These are phyloP conservation scores for Kryptolebias marmoratus DNA, from an alignment of 2,113 vertebrate genomes.

Conservation along the genomic window DNA sequence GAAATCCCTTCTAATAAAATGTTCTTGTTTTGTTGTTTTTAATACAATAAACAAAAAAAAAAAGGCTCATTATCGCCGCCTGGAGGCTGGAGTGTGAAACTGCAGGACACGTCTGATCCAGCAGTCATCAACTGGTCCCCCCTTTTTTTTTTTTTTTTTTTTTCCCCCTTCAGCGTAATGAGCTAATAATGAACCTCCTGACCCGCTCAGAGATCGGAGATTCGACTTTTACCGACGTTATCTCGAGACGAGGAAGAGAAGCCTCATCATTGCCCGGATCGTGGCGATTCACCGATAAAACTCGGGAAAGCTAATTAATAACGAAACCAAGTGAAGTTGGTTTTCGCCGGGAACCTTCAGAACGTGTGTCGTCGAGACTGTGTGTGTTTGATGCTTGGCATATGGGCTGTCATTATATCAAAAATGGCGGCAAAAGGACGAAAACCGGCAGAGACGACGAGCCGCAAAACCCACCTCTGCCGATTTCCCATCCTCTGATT, in stretches of 20 bases:
- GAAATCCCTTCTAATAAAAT: too few species aligned
- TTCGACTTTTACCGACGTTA: not conserved
- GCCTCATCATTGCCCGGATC: slow-evolving; percentile 59
- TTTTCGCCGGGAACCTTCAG: slow-evolving; percentile 34
- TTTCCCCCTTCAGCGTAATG: not conserved
- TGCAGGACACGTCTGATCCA: too few species aligned
- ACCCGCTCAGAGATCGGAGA: not conserved
- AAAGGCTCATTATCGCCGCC: too few species aligned
- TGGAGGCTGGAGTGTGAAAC: too few species aligned
- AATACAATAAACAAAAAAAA: too few species aligned
- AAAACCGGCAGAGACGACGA: too few species aligned
- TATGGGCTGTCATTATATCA: slow-evolving; percentile 50
- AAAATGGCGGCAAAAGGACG: slow-evolving; percentile 29
- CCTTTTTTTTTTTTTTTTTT: not conserved
- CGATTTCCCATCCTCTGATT: not conserved
- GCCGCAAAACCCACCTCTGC: too few species aligned
- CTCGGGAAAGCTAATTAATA: slow-evolving; percentile 61
- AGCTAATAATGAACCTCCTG: slow-evolving; percentile 5
- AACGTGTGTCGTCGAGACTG: slow-evolving; percentile 33
- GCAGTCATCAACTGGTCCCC: not conserved
- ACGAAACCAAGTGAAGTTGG: slow-evolving; percentile 34
- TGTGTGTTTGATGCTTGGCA: not conserved
- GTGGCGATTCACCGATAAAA: slow-evolving; percentile 61
- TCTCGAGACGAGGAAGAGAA: slow-evolving; percentile 28
- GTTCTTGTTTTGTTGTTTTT: too few species aligned